Base-by-base conservation (phyloP, 2,888 invertebrate species). In the Drosophila rubida region DNA sequence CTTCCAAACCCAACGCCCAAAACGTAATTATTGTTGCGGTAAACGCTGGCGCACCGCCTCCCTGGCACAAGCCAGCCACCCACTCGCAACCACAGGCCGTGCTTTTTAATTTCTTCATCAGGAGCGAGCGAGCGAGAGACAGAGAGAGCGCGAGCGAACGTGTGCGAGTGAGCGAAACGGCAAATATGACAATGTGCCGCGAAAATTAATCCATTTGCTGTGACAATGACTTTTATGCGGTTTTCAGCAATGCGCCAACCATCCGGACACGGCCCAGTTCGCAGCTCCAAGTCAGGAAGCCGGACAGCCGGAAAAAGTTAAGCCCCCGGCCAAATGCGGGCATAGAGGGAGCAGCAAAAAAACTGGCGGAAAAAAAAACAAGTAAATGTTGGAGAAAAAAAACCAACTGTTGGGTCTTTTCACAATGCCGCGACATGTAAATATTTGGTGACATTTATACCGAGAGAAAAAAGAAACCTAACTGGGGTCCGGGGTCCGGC, bases 161-260 rank as follows among this genome's bases (percentile, higher is more conserved):
- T 1, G 51, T 4, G 35, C 0, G 49, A 8, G 64, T 19, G 51
- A 25, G 54, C 62, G 65, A 61, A 66, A 69, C 30, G 16, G 66
- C 42, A 51, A 69, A 75, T 79, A 80, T 84, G 84, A 80, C 82
- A 87, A 74, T 76, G 74, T 80, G 84, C 85, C 82, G 80, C 80
- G 87, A 87, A 85, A 85, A 85, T 85, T 85, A 87, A 85, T 85
- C 85, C 87, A 87, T 85, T 85, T 85, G 85, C 86, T 85, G 85
- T 85, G 84, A 85, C 84, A 87, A 85, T 85, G 87, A 85, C 80
- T 85, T 85, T 87, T 85, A 87, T 84, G 85, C 85, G 87, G 87
- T 85, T 82, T 84, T 70, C 81, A 81, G 72, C 77, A 84, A 78
- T 76, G 76, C 75, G 72, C 48, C 79, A 16, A 45, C 69, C 66